Conservation (phyloP, 2,888 invertebrate genomes). For the Pemphredon lugubris region DNA sequence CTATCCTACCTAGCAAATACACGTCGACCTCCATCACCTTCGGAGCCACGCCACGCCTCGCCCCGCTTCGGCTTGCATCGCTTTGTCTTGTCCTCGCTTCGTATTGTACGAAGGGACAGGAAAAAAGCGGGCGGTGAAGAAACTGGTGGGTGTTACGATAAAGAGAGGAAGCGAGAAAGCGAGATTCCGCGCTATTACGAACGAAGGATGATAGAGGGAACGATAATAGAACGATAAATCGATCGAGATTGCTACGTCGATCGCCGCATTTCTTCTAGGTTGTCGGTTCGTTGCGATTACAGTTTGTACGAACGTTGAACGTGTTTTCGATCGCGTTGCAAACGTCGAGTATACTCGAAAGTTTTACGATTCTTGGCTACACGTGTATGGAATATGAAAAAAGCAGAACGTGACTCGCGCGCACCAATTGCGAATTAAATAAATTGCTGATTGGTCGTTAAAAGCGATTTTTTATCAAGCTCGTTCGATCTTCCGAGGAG, state of each 20-base stretch:
- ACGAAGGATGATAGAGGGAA: constrained; percentile 34
- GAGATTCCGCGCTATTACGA: constrained; percentile 36
- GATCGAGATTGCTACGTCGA: constrained; percentile 44
- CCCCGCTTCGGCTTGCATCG: constrained; percentile 48
- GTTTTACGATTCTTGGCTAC: too few relatives aligned
- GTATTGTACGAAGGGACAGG: constrained; percentile 16
- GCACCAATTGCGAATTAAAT: background rate
- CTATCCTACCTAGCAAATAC: constrained; percentile 72
- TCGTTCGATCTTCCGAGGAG: constrained; percentile 9
- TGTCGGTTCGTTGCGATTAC: too few relatives aligned
- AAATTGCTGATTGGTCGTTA: constrained; percentile 3
- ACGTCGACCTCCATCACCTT: constrained; percentile 74
- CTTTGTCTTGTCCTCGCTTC: constrained; percentile 34
- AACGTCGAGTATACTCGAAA: too few relatives aligned
- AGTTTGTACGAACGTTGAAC: too few relatives aligned
- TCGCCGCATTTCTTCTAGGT: constrained; percentile 37
- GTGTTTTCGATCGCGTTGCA: too few relatives aligned
- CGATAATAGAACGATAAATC: constrained; percentile 37
- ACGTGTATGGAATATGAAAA: background rate
- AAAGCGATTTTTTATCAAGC: constrained; percentile 4
- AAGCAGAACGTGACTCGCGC: background rate
- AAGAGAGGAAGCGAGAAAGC: constrained; percentile 14
- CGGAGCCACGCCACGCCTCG: constrained; percentile 58
- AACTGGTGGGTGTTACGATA: background rate
- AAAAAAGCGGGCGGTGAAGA: background rate